These are phyloP conservation scores for Brachystomella parvula DNA, from an alignment of 1,140 invertebrate species.

Conservation along the genomic window DNA sequence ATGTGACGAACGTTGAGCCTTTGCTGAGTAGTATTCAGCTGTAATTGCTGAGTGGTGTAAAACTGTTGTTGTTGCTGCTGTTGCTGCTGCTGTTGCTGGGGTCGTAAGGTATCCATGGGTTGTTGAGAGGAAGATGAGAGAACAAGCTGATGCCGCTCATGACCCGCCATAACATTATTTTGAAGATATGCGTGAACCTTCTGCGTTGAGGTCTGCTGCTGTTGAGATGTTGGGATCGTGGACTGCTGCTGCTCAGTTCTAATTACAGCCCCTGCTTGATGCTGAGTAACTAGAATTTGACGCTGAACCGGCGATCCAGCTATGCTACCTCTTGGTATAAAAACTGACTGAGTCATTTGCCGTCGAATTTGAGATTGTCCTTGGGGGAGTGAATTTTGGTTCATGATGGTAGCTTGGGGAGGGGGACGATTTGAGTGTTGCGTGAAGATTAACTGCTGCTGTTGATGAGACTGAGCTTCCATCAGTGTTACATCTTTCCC, in stretches of 20 bases:
- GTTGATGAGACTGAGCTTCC: not conserved
- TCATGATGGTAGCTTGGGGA: not conserved
- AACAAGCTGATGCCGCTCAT: too few relatives aligned
- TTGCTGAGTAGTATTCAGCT: not conserved
- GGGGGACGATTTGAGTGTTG: not conserved
- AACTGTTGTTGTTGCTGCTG: not conserved
- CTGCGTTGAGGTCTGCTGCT: too few relatives aligned
- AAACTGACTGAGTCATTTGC: not conserved
- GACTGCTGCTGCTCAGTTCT: not conserved
- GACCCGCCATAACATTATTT: too few relatives aligned
- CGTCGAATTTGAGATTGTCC: not conserved
- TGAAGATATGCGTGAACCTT: too few relatives aligned
- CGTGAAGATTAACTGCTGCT: not conserved
- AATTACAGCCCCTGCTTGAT: not conserved
- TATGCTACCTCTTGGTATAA: not conserved
- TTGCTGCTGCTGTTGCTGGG: conserved; percentile 8
- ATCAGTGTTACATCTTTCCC: not conserved
- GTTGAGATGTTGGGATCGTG: too few relatives aligned
- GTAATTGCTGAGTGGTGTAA: too few relatives aligned
- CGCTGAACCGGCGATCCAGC: not conserved
- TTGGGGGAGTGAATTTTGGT: too few relatives aligned
- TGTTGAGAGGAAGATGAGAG: too few relatives aligned
- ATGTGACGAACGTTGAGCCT: not conserved
- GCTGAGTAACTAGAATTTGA: not conserved
- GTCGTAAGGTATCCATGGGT: too few relatives aligned